phyloP scores from a whole-genome alignment of 2,797 vertebrate genomes.

The Meda fulgida region DNA sequence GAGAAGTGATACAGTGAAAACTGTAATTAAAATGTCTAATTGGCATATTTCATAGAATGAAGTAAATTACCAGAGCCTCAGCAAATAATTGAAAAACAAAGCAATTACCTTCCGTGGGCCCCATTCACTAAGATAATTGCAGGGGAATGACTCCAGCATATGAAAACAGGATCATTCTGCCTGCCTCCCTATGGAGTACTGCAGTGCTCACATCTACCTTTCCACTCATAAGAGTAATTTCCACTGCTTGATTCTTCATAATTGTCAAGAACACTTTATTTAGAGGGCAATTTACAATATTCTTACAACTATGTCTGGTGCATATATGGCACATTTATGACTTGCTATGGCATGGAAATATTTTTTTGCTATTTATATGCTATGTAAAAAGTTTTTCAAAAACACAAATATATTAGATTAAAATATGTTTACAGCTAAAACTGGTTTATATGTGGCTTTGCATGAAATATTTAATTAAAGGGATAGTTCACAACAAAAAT shows the following conservation, averaged over 20 bases:
- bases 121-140: conserved; percentile 81
- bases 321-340: conserved; percentile 3
- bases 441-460: neutral
- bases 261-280: conserved; percentile 47
- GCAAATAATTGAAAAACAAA: conserved; percentile 85
- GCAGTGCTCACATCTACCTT: conserved; percentile 65
- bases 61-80: conserved; percentile 81
- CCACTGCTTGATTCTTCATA: conserved; percentile 52
- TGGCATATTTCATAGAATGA: conserved; percentile 83
- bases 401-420: neutral
- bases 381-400: neutral
- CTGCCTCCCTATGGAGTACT: conserved; percentile 64
- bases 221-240: conserved; percentile 63
- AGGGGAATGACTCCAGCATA: conserved; percentile 73
- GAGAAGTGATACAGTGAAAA: conserved; percentile 81
- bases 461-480: neutral
- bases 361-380: neutral
- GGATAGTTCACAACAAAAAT: neutral
- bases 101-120: conserved; percentile 78
- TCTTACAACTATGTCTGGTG: conserved; percentile 26
- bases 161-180: conserved; percentile 79
- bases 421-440: neutral
- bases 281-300: conserved; percentile 36
- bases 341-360: neutral
- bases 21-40: conserved; percentile 84